Percentiles rank a stretch among this genome's conserved stretches.
Conservation (phyloP, 2,797 vertebrate species). For the Sebastiscus tertius region DNA sequence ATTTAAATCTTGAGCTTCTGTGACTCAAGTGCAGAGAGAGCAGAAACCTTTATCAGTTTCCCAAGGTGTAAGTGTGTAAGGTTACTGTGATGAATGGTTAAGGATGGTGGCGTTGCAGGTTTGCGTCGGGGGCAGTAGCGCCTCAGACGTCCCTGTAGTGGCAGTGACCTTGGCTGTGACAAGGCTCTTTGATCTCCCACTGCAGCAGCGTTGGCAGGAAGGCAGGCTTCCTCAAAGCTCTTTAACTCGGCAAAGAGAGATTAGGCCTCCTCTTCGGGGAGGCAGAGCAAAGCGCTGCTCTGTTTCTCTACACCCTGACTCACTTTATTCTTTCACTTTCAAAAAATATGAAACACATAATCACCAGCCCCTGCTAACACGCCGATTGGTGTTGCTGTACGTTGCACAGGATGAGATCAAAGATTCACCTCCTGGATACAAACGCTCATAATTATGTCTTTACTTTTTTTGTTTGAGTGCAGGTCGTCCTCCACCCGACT, state of each 20-base stretch:
- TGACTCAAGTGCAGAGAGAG: slow-evolving; percentile 6
- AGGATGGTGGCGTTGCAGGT: slow-evolving; percentile 33
- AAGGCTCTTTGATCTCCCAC: slow-evolving; percentile 73
- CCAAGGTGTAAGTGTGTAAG: slow-evolving; percentile 11
- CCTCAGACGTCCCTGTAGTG: slow-evolving; percentile 61
- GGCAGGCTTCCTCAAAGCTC: slow-evolving; percentile 76
- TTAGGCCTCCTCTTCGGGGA: slow-evolving; percentile 71
- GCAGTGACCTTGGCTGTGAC: slow-evolving; percentile 75
- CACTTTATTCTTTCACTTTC: slow-evolving; percentile 43
- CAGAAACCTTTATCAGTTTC: slow-evolving; percentile 17
- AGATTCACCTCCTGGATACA: slow-evolving; percentile 19
- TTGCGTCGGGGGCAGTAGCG: slow-evolving; percentile 4
- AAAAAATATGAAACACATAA: slow-evolving; percentile 35
- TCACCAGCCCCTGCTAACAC: slow-evolving; percentile 27
- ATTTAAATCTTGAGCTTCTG: slow-evolving; percentile 2
- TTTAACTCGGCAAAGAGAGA: slow-evolving; percentile 80
- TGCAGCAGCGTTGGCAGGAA: slow-evolving; percentile 72
- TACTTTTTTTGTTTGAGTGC: slow-evolving; percentile 45
- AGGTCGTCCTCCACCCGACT: slow-evolving; percentile 98
- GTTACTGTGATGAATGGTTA: slow-evolving; percentile 24
- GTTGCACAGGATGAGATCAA: slow-evolving; percentile 41
- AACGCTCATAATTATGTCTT: background rate
- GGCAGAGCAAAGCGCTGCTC: slow-evolving; percentile 47
- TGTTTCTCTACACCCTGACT: slow-evolving; percentile 30
- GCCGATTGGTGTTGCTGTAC: slow-evolving; percentile 24